Conservation (phyloP, 2,888 invertebrate species). For the Andricus curvator region DNA sequence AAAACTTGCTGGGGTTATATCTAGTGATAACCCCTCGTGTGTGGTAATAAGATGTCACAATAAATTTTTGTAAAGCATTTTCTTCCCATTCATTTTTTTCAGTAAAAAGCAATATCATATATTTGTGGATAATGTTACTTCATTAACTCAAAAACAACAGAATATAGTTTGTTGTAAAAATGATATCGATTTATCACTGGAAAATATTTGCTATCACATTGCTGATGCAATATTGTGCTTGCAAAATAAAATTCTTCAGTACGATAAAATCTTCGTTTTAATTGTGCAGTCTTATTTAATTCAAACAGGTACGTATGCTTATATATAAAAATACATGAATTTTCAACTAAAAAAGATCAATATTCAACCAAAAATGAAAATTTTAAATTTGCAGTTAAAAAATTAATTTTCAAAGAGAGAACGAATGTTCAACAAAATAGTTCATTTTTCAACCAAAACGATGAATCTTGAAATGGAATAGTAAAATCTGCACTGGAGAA, state of each 20-base stretch:
- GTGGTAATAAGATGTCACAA: constrained; percentile 32
- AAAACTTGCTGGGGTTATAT: not conserved
- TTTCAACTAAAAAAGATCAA: too few species aligned
- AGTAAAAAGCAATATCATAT: not conserved
- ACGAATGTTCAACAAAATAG: too few species aligned
- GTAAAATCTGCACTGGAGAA: too few species aligned
- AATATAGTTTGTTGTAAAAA: too few species aligned
- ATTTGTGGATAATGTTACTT: not conserved
- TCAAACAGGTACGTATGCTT: too few species aligned
- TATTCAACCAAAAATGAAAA: too few species aligned
- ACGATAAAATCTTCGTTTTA: not conserved
- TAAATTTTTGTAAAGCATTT: constrained; percentile 6
- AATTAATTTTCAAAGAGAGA: too few species aligned
- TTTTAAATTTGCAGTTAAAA: too few species aligned
- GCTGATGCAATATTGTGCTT: not conserved
- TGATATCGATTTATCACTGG: not conserved
- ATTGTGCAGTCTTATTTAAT: too few species aligned
- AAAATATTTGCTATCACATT: not conserved
- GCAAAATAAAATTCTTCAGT: not conserved
- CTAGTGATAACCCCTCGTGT: constrained; percentile 17
- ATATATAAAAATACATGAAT: too few species aligned
- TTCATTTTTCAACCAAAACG: too few species aligned
- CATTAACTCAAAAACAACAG: not conserved
- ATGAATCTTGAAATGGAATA: too few species aligned
- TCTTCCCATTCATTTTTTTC: not conserved